These are phyloP conservation scores for Toxonevra muliebris DNA, from an alignment of 2,888 invertebrate genomes.

Conservation along the genomic window DNA sequence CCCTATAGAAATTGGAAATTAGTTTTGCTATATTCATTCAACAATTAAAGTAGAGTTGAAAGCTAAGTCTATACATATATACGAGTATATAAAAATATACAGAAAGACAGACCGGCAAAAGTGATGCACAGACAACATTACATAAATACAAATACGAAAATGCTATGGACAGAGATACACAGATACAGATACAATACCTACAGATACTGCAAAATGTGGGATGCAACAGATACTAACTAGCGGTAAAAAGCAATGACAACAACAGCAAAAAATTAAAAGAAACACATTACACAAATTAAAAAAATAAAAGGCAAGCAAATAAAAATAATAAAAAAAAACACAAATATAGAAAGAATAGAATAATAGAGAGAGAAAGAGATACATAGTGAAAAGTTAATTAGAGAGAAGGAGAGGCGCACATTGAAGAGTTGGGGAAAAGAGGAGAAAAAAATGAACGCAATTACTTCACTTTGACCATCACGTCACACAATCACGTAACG, in stretches of 20 bases:
- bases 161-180: no score
- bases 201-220: no score
- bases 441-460: slow-evolving; percentile 18
- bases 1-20: no score
- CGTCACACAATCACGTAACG: slow-evolving; percentile 21
- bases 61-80: no score
- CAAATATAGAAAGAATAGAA: slow-evolving; percentile 24
- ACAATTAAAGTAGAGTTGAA: slow-evolving; percentile 10
- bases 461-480: slow-evolving; percentile 8
- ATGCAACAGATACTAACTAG: no score
- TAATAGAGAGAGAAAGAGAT: slow-evolving; percentile 24
- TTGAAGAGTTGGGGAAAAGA: slow-evolving; percentile 10
- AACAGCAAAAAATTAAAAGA: slow-evolving; percentile 1
- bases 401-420: slow-evolving; percentile 10
- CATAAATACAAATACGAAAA: no score
- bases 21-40: not conserved
- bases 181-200: no score
- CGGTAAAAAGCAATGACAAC: slow-evolving; percentile 2
- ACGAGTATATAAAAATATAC: not conserved
- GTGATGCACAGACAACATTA: not conserved
- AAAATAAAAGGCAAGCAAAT: slow-evolving; percentile 22
- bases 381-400: slow-evolving; percentile 24
- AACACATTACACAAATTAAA: not conserved
- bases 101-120: not conserved
- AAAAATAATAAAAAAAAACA: slow-evolving; percentile 27